Evolutionary conservation across 2,113 vertebrate species (phyloP), one percentile per base, ranked within the genome.

Genomic region (Holacanthus passer): DNA sequence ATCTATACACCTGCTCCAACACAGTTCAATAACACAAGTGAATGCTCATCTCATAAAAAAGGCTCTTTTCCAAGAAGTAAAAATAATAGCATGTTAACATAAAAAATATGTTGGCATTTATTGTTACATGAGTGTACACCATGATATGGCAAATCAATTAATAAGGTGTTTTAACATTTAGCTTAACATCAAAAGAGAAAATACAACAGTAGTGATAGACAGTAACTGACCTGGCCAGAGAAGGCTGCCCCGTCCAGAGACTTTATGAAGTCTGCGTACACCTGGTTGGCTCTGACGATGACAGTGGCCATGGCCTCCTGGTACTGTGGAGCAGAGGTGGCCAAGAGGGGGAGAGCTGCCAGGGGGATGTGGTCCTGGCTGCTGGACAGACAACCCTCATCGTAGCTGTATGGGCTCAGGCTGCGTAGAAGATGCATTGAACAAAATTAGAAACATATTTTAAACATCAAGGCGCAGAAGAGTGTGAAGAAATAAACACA

Each of bases 351-450:
- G 83, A 99, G 94, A 59, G 97, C 98, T 48, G 98, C 98, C 93
- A 99, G 94, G 0, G 98, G 98, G 83, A 99, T 96, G 88, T 99
- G 98, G 93, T 99, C 98, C 94, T 98, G 97, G 75, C 96, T 98
- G 93, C 94, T 97, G 94, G 96, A 97, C 71, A 98, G 94, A 75
- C 97, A 97, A 81, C 95, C 95, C 90, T 97, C 97, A 6, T 99
- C 98, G 0, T 97, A 98, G 93, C 97, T 97, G 93, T 97, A 99
- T 24, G 98, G 98, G 85, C 97, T 99, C 84, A 99, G 93, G 93
- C 98, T 99, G 87, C 20, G 12, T 84, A 58, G 81, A 67, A 80
- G 9, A 84, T 1, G 62, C 45, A 84, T 41, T 3, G 3, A 9
- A 48, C 22, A 22, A 60, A 73, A 75, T 39, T 14, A 22, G 39